These are phyloP conservation scores for Palloptera scutellata DNA, from an alignment of 2,888 invertebrate genomes.

Conservation along the genomic window DNA sequence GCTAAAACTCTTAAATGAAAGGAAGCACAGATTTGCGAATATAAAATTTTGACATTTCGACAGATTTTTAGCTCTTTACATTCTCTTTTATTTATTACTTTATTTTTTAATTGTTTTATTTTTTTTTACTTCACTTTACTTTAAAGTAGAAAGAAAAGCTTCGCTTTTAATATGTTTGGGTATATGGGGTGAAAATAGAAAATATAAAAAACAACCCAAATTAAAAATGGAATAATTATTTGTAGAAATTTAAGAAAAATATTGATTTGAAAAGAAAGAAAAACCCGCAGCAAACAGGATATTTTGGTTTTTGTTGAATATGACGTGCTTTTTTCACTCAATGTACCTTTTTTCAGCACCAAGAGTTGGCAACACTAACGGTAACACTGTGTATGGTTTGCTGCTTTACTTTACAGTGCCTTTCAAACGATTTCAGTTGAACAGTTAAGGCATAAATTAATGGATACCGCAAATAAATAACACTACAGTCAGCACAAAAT, in stretches of 20 bases:
- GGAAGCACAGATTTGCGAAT: constrained; percentile 59
- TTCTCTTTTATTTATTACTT: constrained; percentile 18
- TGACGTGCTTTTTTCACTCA: no score
- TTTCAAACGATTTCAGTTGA: no score
- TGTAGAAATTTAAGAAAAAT: not conserved
- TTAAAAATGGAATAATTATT: not conserved
- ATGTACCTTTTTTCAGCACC: no score
- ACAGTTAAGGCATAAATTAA: no score
- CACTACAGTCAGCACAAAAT: no score
- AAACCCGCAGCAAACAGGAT: no score
- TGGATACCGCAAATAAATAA: no score
- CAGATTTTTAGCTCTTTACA: constrained; percentile 12
- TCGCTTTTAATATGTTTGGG: constrained; percentile 22
- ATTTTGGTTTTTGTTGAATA: no score
- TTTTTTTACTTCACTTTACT: not conserved
- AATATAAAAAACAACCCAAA: not conserved
- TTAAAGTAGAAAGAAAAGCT: constrained; percentile 30
- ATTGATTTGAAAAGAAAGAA: not conserved
- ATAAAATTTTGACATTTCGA: constrained; percentile 35
- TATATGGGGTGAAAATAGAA: not conserved
- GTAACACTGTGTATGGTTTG: no score
- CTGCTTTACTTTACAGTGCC: no score
- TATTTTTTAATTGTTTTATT: not conserved
- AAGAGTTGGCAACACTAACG: no score
- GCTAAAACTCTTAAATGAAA: constrained; percentile 48